Conservation (phyloP, 2,113 vertebrate genomes). For the Calypte anna region DNA sequence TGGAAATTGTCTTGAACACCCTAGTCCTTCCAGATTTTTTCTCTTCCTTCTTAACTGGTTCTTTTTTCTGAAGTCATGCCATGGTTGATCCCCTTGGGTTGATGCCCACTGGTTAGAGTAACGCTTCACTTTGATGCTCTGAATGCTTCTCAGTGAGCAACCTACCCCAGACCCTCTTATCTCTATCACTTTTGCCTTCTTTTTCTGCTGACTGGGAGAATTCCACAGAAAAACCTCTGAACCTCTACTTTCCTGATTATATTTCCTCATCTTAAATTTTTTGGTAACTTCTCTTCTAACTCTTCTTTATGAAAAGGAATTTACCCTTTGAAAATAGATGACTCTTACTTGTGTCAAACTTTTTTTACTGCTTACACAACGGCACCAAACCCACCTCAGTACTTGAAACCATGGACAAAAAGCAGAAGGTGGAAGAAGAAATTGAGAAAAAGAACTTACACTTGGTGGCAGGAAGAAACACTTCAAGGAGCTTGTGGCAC, state of each 20-base stretch:
- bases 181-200: not conserved
- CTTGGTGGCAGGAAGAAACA: not conserved
- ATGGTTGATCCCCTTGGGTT: not conserved
- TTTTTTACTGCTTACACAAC: not conserved
- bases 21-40: not conserved
- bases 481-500: not conserved
- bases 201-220: not conserved
- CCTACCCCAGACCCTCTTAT: not conserved
- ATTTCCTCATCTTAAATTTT: not conserved
- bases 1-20: not conserved
- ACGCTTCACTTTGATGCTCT: not conserved
- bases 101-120: not conserved
- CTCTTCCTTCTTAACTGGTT: not conserved
- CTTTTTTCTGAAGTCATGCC: not conserved
- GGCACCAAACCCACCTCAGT: not conserved
- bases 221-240: not conserved
- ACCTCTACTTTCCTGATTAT: not conserved
- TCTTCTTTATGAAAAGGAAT: not conserved
- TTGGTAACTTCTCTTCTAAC: not conserved
- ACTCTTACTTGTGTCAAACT: not conserved
- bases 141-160: not conserved
- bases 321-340: not conserved
- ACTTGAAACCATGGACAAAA: slow-evolving; percentile 8
- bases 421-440: slow-evolving; percentile 1
- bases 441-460: not conserved